Percentiles rank a stretch among this genome's conserved stretches.
These are phyloP conservation scores for Lycorma delicatula DNA, from an alignment of 1,140 invertebrate genomes.

Conservation along the genomic window DNA sequence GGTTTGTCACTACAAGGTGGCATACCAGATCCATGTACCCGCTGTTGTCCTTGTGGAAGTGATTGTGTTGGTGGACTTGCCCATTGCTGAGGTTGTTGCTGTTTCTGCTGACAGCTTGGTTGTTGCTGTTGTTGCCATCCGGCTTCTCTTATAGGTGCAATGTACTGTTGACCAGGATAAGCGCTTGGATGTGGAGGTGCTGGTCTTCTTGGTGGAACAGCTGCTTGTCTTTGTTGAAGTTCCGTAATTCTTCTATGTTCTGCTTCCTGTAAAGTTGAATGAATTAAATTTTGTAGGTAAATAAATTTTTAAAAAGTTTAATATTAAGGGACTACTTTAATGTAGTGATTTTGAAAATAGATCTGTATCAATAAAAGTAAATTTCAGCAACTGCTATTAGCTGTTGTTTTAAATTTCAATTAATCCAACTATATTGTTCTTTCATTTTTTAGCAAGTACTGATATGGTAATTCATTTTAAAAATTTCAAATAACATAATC, in stretches of 20 bases:
- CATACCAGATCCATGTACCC: conserved; percentile 3
- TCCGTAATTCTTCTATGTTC: conserved; percentile 74
- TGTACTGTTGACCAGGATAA: conserved; percentile 8
- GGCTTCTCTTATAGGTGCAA: neutral
- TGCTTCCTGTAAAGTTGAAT: conserved; percentile 59
- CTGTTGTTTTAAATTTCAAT: too few relatives aligned
- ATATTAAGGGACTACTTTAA: too few relatives aligned
- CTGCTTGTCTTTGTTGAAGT: conserved; percentile 46
- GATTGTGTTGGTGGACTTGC: neutral
- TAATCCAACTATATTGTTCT: too few relatives aligned
- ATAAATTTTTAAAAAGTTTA: too few relatives aligned
- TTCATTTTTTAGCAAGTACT: too few relatives aligned
- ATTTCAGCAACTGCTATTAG: too few relatives aligned
- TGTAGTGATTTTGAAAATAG: neutral
- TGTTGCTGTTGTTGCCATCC: conserved; percentile 6
- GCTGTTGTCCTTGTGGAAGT: conserved; percentile 7
- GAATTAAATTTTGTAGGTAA: too few relatives aligned
- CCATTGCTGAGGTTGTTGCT: neutral
- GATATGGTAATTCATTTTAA: too few relatives aligned
- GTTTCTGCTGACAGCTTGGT: neutral
- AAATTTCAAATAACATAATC: too few relatives aligned
- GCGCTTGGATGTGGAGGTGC: conserved; percentile 10
- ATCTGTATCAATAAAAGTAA: neutral
- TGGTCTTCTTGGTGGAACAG: conserved; percentile 20
- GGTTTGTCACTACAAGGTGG: conserved; percentile 42